Evolutionary conservation across 2,113 vertebrate species (phyloP), one percentile per base, ranked within the genome.

Genomic region (Cyanoderma ruficeps): DNA sequence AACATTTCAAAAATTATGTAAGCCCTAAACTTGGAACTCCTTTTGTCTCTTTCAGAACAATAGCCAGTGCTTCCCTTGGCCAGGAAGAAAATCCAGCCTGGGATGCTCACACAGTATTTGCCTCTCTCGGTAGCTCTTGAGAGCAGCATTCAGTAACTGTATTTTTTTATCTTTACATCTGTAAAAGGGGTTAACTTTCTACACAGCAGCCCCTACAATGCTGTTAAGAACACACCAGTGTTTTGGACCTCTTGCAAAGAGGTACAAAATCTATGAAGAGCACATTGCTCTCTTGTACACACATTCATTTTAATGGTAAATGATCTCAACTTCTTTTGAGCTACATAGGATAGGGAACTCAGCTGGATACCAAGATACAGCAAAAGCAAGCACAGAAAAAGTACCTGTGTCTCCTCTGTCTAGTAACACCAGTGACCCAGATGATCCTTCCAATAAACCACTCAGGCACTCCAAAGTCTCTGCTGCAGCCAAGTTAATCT

Each of bases 391-490:
- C 35, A 91, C 0, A 81, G 42, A 93, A 87, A 84, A 5, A 47
- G 28, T 98, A 99, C 99, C 99, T 80, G 99, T 99, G 91, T 99
- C 99, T 94, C 99, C 99, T 86, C 99, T 98, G 95, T 99, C 99
- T 75, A 99, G 96, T 89, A 99, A 98, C 60, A 99, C 98, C 86
- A 99, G 93, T 2, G 99, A 99, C 23, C 99, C 98, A 16, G 97
- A 97, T 9, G 97, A 98, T 78, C 99, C 99, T 97, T 99, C 99
- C 84, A 99, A 97, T 50, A 99, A 98, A 77, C 99, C 99, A 94
- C 99, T 99, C 89, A 99, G 93, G 92, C 99, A 99, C 95, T 99
- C 99, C 86, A 99, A 97, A 15, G 99, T 99, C 97, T 99, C 99
- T 41, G 99, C 98, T 61, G 99, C 98, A 56, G 99, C 99, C 96